A percentile compares a stretch with the other conserved stretches of the same genome.
phyloP scores from a whole-genome alignment of 2,797 vertebrate species.

The Orestias chungarensis region DNA sequence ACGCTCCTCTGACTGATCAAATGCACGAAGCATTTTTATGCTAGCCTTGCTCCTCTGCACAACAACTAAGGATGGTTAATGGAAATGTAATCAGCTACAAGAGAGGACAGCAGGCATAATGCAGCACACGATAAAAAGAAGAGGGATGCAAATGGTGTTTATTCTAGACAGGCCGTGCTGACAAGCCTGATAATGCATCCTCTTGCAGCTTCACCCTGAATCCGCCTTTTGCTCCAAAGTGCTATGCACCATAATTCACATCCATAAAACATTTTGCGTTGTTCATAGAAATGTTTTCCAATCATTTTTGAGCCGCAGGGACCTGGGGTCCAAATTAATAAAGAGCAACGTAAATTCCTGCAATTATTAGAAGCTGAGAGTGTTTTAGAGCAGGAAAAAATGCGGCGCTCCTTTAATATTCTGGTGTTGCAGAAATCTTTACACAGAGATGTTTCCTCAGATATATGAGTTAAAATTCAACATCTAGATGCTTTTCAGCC shows the following conservation, averaged over 20 bases:
- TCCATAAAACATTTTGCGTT: constrained; percentile 61
- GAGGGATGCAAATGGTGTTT: constrained; percentile 79
- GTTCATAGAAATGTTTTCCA: constrained; percentile 57
- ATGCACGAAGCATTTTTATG: constrained; percentile 75
- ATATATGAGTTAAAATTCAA: background rate
- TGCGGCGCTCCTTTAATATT: background rate
- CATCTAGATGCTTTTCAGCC: background rate
- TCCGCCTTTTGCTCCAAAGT: constrained; percentile 55
- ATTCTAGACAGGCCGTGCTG: constrained; percentile 68
- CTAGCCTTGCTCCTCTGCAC: constrained; percentile 63
- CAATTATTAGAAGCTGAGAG: constrained; percentile 30
- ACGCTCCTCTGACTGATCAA: constrained; percentile 67
- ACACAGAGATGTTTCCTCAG: background rate
- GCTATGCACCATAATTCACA: constrained; percentile 59
- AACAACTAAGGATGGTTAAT: constrained; percentile 79
- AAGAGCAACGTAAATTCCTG: constrained; percentile 48
- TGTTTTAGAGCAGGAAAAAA: constrained; percentile 1
- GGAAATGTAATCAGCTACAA: constrained; percentile 82
- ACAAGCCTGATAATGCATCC: constrained; percentile 72
- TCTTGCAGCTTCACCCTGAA: constrained; percentile 56
- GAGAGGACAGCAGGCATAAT: constrained; percentile 79
- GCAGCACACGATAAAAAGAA: constrained; percentile 78
- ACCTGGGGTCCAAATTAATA: constrained; percentile 51
- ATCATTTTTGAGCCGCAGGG: constrained; percentile 30
- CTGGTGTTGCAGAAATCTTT: constrained; percentile 2